Evolutionary conservation across 2,797 vertebrate species (phyloP).

Genomic region (Oceanodroma leucorhoa): DNA sequence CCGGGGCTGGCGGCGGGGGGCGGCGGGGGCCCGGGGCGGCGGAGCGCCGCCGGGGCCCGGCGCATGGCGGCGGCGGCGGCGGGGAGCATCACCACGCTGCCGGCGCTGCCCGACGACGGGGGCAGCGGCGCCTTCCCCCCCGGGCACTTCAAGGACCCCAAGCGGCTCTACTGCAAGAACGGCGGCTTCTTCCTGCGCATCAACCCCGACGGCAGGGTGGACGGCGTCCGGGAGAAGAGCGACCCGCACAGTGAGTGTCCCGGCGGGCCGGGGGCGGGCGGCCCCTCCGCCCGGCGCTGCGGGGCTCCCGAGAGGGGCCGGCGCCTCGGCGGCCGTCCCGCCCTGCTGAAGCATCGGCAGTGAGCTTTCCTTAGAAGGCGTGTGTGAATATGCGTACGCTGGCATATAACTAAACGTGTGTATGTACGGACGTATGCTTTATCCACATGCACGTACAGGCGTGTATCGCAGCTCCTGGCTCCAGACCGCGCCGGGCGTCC

Average conservation of each 20-base stretch:
- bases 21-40: not conserved
- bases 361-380: not conserved
- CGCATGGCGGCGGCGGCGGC: slow-evolving; percentile 77
- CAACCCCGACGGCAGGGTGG: slow-evolving; percentile 89
- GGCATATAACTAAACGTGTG: rapidly evolving
- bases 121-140: slow-evolving; percentile 83
- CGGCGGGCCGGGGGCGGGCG: not conserved
- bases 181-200: slow-evolving; percentile 95
- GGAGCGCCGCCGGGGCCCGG: slow-evolving; percentile 2
- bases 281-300: not conserved
- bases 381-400: rapidly evolving
- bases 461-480: too few species aligned
- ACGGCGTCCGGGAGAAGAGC: slow-evolving; percentile 92
- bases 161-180: slow-evolving; percentile 95
- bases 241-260: slow-evolving; percentile 92
- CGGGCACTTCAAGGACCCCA: slow-evolving; percentile 91
- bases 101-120: slow-evolving; percentile 84
- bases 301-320: not conserved
- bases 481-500: not conserved
- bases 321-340: not conserved
- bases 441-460: not conserved
- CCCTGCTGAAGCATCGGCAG: not conserved
- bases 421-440: rapidly evolving
- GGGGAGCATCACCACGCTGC: slow-evolving; percentile 89
- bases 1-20: not conserved